phyloP scores from a whole-genome alignment of 2,113 vertebrate species.

The Scolopax mira region DNA sequence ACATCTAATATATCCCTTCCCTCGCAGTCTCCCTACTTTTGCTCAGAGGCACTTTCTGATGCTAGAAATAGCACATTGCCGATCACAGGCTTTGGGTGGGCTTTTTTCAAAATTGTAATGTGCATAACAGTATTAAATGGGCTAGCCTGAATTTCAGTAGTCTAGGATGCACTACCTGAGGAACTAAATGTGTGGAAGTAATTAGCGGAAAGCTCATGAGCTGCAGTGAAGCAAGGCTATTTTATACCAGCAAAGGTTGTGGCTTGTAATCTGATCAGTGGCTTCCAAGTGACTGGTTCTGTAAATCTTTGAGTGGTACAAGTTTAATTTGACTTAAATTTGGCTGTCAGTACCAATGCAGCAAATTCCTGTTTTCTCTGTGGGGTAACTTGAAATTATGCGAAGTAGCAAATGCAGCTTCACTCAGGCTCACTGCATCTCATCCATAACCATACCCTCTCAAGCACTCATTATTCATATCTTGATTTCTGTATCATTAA shows the following conservation, averaged over 20 bases:
- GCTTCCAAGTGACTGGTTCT: background rate
- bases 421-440: background rate
- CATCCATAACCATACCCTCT: background rate
- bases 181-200: background rate
- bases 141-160: background rate
- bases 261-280: background rate
- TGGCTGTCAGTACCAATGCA: background rate
- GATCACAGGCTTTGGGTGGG: background rate
- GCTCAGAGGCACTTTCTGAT: background rate
- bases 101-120: background rate
- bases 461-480: background rate
- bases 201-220: background rate
- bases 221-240: background rate
- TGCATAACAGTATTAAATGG: background rate
- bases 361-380: background rate
- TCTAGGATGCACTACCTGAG: background rate
- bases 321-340: background rate
- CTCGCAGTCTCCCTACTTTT: background rate
- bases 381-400: background rate
- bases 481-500: background rate
- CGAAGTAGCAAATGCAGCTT: background rate
- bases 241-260: background rate
- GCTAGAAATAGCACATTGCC: background rate
- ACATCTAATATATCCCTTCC: background rate
- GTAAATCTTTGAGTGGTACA: background rate